These are phyloP conservation scores for Nyctalus aviator DNA, from an alignment of 2,797 vertebrate genomes.

Conservation along the genomic window DNA sequence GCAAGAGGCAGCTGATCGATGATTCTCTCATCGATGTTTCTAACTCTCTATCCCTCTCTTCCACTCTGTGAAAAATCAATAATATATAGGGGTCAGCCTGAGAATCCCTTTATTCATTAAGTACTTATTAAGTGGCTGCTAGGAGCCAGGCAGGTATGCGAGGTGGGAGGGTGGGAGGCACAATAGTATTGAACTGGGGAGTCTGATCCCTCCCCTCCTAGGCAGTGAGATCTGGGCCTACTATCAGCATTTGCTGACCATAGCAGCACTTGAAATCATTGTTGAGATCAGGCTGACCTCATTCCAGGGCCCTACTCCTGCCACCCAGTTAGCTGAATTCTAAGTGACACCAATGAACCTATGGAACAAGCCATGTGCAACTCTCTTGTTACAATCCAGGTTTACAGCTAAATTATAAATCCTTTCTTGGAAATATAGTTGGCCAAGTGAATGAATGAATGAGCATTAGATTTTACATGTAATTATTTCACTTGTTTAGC, in stretches of 20 bases:
- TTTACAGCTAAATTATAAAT: neutral
- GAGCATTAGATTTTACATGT: neutral
- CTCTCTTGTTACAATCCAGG: neutral
- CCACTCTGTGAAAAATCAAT: too few species aligned
- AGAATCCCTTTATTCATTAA: neutral
- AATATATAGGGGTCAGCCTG: neutral
- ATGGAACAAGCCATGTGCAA: neutral
- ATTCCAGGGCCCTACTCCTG: neutral
- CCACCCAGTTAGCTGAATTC: neutral
- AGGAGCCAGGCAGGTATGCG: neutral
- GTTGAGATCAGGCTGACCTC: neutral
- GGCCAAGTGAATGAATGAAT: neutral
- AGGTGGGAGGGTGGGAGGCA: too few species aligned
- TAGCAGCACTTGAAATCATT: neutral
- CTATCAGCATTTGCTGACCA: neutral
- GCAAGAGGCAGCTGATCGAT: too few species aligned
- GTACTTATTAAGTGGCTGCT: neutral
- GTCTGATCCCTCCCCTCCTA: too few species aligned
- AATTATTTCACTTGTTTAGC: too few species aligned
- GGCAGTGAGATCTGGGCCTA: too few species aligned
- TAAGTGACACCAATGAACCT: neutral
- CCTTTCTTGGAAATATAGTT: neutral
- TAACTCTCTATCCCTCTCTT: too few species aligned
- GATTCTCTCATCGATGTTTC: too few species aligned
- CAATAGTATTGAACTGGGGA: neutral